phyloP scores from a whole-genome alignment of 1,140 invertebrate genomes.

The Lysiphlebus fabarum region DNA sequence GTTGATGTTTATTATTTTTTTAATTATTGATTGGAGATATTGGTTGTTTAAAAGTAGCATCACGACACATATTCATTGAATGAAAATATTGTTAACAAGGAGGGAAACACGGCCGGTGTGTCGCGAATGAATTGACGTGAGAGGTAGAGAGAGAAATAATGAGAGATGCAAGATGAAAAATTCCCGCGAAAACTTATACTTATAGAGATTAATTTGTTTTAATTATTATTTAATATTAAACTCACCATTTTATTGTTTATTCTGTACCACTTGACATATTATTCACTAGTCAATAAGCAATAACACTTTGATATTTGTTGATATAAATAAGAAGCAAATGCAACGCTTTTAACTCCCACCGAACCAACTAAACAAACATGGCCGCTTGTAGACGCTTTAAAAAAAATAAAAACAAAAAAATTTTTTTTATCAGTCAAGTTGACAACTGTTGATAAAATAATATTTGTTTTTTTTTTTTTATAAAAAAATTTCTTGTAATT shows the following conservation, averaged over 20 bases:
- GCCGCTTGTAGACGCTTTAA: not conserved
- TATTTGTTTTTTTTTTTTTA: too few species aligned
- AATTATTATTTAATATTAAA: slow-evolving; percentile 2
- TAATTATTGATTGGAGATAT: too few species aligned
- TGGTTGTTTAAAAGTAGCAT: too few species aligned
- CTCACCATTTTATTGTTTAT: slow-evolving; percentile 17
- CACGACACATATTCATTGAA: too few species aligned
- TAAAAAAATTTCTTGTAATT: too few species aligned
- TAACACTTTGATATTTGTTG: slow-evolving; percentile 3
- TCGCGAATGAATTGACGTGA: too few species aligned
- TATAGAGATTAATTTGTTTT: not conserved
- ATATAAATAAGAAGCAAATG: slow-evolving; percentile 16
- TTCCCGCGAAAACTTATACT: slow-evolving; percentile 23
- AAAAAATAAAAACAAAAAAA: slow-evolving; percentile 11
- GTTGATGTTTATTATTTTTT: too few species aligned
- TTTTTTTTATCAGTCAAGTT: slow-evolving; percentile 4
- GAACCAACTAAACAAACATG: slow-evolving; percentile 29
- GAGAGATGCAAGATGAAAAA: slow-evolving; percentile 22
- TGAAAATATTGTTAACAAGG: too few species aligned
- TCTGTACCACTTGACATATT: not conserved
- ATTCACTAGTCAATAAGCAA: not conserved
- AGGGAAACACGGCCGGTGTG: not conserved
- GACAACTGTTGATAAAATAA: too few species aligned
- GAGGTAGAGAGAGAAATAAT: not conserved
- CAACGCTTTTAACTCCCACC: slow-evolving; percentile 21